These are phyloP conservation scores for Acropternis orthonyx DNA, from an alignment of 2,797 vertebrate genomes.

Conservation along the genomic window DNA sequence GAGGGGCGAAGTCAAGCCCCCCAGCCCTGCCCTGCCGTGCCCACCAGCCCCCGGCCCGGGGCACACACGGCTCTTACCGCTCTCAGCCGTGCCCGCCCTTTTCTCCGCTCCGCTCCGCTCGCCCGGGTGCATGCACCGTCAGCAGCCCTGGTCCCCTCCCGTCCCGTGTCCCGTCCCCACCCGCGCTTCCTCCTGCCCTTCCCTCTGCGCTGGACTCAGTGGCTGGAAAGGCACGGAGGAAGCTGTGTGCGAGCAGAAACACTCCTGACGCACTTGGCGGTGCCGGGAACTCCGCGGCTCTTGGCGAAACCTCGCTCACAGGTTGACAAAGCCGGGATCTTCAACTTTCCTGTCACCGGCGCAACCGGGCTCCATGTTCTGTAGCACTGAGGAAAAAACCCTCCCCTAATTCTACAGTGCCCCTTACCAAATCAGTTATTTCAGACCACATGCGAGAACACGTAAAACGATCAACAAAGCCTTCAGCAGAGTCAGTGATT, in stretches of 20 bases:
- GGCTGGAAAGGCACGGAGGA: neutral
- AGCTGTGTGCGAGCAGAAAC: too few relatives aligned
- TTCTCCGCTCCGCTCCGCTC: neutral
- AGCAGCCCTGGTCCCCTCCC: neutral
- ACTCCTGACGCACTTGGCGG: neutral
- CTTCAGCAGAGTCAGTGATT: neutral
- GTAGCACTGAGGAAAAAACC: neutral
- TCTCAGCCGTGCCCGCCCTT: neutral
- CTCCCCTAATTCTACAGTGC: neutral
- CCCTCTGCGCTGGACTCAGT: neutral
- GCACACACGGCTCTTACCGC: neutral
- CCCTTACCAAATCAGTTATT: neutral
- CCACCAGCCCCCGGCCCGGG: neutral
- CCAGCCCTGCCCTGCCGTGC: neutral
- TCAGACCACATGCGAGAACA: neutral
- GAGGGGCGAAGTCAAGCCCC: neutral
- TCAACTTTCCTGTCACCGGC: neutral
- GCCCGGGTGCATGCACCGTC: neutral
- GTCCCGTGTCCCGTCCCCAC: neutral
- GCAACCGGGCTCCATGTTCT: fast-evolving
- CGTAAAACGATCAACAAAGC: neutral
- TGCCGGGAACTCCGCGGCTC: neutral
- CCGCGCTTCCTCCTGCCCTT: neutral
- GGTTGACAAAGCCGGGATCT: neutral
- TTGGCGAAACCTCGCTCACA: neutral